These are phyloP conservation scores for Varanus salvator DNA, from an alignment of 2,113 vertebrate genomes.

Conservation along the genomic window DNA sequence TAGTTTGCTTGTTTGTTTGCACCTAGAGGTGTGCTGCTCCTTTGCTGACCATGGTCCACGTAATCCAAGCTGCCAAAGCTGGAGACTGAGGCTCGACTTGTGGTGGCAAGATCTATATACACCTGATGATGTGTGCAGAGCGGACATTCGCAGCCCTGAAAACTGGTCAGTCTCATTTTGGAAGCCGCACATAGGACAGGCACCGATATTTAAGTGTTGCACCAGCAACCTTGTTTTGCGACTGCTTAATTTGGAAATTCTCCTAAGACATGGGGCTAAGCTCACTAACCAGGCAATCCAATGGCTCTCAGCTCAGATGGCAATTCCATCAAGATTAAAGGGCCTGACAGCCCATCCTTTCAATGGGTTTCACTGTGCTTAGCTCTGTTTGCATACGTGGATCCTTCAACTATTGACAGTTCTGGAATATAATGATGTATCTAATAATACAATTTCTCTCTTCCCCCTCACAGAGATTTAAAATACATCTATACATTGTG, in stretches of 20 bases:
- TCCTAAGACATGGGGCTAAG: neutral
- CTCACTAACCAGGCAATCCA: neutral
- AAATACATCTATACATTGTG: neutral
- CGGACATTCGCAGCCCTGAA: neutral
- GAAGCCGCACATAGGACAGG: neutral
- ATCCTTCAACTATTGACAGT: neutral
- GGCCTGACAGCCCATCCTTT: neutral
- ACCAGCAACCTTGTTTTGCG: neutral
- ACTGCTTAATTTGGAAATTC: neutral
- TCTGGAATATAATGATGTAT: neutral
- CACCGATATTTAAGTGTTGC: neutral
- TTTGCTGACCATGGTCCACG: neutral
- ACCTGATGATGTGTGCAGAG: neutral
- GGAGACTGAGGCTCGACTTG: neutral
- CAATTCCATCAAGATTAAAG: neutral
- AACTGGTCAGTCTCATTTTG: neutral
- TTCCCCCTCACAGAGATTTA: neutral
- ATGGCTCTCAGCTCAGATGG: neutral
- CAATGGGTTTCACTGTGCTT: neutral
- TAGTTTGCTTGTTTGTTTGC: neutral
- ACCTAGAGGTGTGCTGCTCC: neutral
- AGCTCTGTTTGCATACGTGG: neutral
- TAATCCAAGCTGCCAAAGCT: neutral
- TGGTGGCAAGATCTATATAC: neutral
- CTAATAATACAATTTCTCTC: neutral